These are phyloP conservation scores for Acanthosepion pharaonis DNA, from an alignment of 2,888 invertebrate species.

Conservation along the genomic window DNA sequence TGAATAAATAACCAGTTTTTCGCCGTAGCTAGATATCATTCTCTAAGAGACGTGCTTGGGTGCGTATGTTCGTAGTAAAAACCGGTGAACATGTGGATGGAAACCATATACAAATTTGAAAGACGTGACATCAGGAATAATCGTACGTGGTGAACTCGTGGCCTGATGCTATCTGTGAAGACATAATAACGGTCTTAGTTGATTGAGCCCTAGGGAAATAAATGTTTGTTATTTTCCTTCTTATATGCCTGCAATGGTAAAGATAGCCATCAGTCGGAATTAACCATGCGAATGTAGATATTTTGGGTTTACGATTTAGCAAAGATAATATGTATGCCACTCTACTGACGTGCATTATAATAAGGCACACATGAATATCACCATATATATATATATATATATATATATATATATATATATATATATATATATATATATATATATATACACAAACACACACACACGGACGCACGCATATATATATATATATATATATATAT, in stretches of 20 bases:
- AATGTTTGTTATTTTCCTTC: conserved; percentile 33
- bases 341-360: background rate
- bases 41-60: background rate
- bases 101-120: background rate
- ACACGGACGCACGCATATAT: too few species aligned
- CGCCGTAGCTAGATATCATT: background rate
- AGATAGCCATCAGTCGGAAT: conserved; percentile 33
- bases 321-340: background rate
- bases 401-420: background rate
- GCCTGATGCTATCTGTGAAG: conserved; percentile 9
- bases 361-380: background rate
- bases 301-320: background rate
- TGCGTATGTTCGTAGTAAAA: background rate
- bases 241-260: background rate
- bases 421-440: conserved; percentile 2
- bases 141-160: conserved; percentile 4
- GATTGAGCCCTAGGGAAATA: conserved; percentile 20
- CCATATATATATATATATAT: too few species aligned
- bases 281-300: background rate
- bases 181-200: conserved; percentile 22
- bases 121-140: background rate
- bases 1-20: background rate
- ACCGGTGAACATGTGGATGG: background rate
- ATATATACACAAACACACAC: too few species aligned
- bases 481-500: background rate